phyloP scores from a whole-genome alignment of 64 coral and sea anemone genomes.

The Montipora sp. region DNA sequence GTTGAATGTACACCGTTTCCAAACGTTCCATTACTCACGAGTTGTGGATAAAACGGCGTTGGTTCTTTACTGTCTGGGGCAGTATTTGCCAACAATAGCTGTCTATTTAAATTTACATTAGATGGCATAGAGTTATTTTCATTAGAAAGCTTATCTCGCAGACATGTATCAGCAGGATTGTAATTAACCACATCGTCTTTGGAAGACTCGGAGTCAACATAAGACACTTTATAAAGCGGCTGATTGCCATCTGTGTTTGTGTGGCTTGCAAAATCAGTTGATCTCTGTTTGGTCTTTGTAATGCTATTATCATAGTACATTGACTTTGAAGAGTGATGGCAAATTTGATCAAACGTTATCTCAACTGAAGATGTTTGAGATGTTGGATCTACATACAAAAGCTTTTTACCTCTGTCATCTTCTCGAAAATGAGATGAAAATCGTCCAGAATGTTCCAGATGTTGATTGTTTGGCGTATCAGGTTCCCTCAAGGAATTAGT shows the following conservation, averaged over 20 bases:
- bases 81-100: not conserved
- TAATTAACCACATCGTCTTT: not conserved
- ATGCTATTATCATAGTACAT: not conserved
- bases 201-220: conserved; percentile 4
- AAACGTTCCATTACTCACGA: conserved; percentile 25
- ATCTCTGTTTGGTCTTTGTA: not conserved
- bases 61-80: not conserved
- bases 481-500: not conserved
- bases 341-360: conserved; percentile 35
- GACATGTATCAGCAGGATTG: conserved; percentile 11
- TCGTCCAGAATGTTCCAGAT: conserved; percentile 11
- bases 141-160: not conserved
- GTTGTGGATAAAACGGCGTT: conserved; percentile 1
- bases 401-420: not conserved
- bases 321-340: conserved; percentile 35
- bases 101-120: conserved; percentile 8
- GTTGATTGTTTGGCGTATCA: not conserved
- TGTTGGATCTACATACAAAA: conserved; percentile 27
- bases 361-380: conserved; percentile 29
- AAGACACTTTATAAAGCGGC: not conserved
- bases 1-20: conserved; percentile 50
- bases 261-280: not conserved
- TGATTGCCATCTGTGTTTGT: not conserved
- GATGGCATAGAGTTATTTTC: not conserved
- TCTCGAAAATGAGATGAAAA: not conserved